Evolutionary conservation across 2,888 invertebrate genomes (phyloP), one percentile per base, ranked within the genome.

Genomic region (Tholera decimalis): DNA sequence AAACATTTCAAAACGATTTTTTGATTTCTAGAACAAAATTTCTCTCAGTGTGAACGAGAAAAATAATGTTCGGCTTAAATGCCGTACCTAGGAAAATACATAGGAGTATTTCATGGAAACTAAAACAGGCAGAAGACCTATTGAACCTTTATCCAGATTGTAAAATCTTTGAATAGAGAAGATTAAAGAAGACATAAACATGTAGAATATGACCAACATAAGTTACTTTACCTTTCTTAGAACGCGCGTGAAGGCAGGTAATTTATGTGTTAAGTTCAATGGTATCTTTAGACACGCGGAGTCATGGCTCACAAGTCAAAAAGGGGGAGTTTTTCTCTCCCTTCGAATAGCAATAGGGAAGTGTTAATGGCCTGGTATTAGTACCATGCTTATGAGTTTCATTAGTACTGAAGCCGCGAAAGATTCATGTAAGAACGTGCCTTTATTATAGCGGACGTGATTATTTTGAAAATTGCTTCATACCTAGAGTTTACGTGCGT

Each of bases 351-450:
- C 89, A 92, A 92, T 94, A 91, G 89, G 85, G 90, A 92, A 89
- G 89, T 92, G 92, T 89, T 93, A 94, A 94, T 94, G 89, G 89
- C 82, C 83, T 72, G 83, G 89, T 91, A 90, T 92, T 93, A 93
- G 89, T 90, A 82, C 90, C 91, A 91, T 93, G 91, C 91, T 93
- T 92, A 94, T 93, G 92, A 94, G 89, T 92, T 92, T 93, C 92
- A 94, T 93, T 93, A 94, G 89, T 85, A 88, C 87, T 84, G 87
- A 88, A 92, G 91, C 92, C 91, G 87, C 91, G 85, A 92, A 90
- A 91, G 92, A 93, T 93, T 92, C 92, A 91, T 92, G 90, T 92
- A 88, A 90, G 89, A 83, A 94, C 93, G 93, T 93, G 93, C 90
- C 87, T 89, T 92, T 92, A 92, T 93, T 93, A 93, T 85, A 89